Base-by-base conservation (phyloP, 2,113 vertebrate species). In the Rhinolophus ferrumequinum region DNA sequence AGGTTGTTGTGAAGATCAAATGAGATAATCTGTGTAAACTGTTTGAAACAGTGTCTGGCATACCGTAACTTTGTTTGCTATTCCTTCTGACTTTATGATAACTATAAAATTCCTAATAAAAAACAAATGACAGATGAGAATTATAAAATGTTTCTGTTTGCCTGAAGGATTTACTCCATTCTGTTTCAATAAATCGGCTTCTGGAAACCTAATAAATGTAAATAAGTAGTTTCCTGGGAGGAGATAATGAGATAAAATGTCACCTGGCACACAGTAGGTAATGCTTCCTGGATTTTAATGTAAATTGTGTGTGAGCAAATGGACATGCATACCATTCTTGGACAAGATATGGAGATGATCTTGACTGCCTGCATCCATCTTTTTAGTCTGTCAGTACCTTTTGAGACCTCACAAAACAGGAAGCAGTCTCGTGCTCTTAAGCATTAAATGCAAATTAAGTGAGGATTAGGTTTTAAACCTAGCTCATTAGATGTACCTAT, bases 121-220 rank as follows among this genome's bases (percentile, higher is more conserved):
- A 86, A 90, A 89, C 94, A 91, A 94, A 93, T 83, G 88, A 97
- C 86, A 50, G 94, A 91, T 96, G 73, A 92, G 91, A 85, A 94
- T 89, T 91, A 44, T 91, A 97, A 96, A 96, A 88, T 70, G 73
- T 93, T 91, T 92, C 50, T 95, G 50, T 96, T 96, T 88, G 89
- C 93, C 86, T 87, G 52, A 83, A 97, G 73, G 82, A 92, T 95
- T 91, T 89, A 79, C 69, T 96, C 33, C 14, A 67, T 86, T 96
- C 72, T 70, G 35, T 93, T 96, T 95, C 94, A 91, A 93, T 93
- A 95, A 94, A 91, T 88, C 73, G 85, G 24, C 35, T 44, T 73
- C 52, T 79, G 13, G 81, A 86, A 94, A 96, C 62, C 69, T 96
- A 97, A 96, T 94, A 83, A 96, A 83, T 79, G 80, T 73, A 91